Conservation (phyloP, 64 coral and sea anemone genomes). For the Stichodactyla helianthus region DNA sequence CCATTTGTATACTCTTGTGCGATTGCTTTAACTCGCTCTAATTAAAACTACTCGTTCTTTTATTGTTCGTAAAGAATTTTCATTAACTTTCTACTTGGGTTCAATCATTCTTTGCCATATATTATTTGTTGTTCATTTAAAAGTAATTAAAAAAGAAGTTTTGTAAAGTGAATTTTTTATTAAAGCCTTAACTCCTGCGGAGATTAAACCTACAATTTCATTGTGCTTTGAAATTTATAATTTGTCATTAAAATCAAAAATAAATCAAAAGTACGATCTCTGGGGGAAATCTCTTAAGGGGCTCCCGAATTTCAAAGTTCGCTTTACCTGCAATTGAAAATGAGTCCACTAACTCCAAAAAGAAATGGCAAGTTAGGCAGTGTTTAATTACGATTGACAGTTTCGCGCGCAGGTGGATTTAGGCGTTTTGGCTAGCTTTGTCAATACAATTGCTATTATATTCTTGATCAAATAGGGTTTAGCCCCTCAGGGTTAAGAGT, state of each 20-base stretch:
- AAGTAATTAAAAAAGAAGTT: neutral
- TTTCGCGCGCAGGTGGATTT: neutral
- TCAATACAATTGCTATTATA: conserved; percentile 14
- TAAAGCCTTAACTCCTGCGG: neutral
- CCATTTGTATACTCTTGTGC: neutral
- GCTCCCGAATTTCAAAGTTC: neutral
- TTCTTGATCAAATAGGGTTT: neutral
- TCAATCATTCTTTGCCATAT: neutral
- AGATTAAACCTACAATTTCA: neutral
- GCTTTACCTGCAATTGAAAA: neutral
- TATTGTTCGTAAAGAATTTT: neutral
- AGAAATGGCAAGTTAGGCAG: neutral
- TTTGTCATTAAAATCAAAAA: neutral
- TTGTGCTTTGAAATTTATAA: neutral
- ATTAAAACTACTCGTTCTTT: neutral
- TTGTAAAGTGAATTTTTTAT: neutral
- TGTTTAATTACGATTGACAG: conserved; percentile 4
- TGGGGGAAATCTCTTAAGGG: too few relatives aligned
- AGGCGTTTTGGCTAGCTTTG: neutral
- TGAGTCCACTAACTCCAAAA: neutral
- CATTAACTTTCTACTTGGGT: neutral
- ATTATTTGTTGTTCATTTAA: neutral
- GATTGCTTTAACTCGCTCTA: neutral
- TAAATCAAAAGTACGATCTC: neutral
- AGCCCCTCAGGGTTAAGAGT: conserved; percentile 5